phyloP scores from a whole-genome alignment of 2,888 invertebrate genomes.

The Andrena bucephala region DNA sequence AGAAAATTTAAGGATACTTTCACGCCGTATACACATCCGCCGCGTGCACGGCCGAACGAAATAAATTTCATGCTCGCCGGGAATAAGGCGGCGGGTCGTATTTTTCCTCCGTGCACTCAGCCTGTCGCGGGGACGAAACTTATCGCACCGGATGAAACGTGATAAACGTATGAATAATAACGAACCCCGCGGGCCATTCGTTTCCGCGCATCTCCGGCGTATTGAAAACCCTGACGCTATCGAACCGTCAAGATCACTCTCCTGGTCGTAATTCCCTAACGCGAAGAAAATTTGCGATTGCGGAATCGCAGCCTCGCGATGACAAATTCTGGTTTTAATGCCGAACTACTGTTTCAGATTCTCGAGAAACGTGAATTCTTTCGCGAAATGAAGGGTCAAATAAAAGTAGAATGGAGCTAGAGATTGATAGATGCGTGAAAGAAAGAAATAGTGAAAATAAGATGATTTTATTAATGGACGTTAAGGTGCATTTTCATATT shows the following conservation, averaged over 20 bases:
- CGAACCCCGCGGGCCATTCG: slow-evolving; percentile 16
- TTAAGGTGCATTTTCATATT: background rate
- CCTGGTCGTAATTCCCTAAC: background rate
- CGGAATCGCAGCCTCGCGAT: too few relatives aligned
- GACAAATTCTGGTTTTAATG: background rate
- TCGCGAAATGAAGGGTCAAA: background rate
- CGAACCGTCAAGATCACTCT: background rate
- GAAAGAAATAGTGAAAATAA: background rate
- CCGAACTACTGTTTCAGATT: background rate
- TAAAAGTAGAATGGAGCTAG: background rate
- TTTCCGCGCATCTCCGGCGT: background rate
- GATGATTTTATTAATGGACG: background rate
- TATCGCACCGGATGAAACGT: slow-evolving; percentile 30
- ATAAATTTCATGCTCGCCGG: background rate
- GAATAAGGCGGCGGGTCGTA: background rate
- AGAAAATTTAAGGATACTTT: slow-evolving; percentile 17
- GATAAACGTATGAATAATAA: slow-evolving; percentile 40
- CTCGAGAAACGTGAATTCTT: background rate
- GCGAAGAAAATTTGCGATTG: too few relatives aligned
- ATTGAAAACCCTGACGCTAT: background rate
- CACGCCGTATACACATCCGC: background rate
- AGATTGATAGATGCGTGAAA: background rate
- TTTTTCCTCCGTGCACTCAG: background rate
- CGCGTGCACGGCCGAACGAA: background rate
- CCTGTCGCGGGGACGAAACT: slow-evolving; percentile 8